Conservation (phyloP, 2,888 invertebrate genomes). For the Synanthedon tipuliformis region DNA sequence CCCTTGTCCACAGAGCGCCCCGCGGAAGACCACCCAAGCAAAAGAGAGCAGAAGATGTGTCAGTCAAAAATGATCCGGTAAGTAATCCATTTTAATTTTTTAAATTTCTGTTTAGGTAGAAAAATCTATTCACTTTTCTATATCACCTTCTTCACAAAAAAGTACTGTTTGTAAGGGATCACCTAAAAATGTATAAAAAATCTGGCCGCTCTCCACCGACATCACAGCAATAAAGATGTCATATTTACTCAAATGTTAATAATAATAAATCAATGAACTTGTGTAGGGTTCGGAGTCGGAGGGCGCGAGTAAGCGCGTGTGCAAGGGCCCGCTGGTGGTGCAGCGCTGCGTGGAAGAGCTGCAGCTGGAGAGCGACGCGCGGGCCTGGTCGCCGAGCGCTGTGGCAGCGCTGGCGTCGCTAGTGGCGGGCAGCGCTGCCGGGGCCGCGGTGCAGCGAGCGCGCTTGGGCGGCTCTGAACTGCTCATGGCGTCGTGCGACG, state of each 20-base stretch:
- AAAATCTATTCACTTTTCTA: too few relatives aligned
- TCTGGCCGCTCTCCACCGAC: too few relatives aligned
- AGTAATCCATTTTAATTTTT: slow-evolving; percentile 16
- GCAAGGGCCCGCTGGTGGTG: too few relatives aligned
- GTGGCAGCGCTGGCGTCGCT: slow-evolving; percentile 34
- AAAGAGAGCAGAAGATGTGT: slow-evolving; percentile 45
- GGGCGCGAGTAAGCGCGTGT: too few relatives aligned
- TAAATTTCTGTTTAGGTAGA: too few relatives aligned
- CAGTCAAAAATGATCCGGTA: slow-evolving; percentile 45
- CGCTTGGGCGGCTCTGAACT: slow-evolving; percentile 85
- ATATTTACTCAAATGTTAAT: background rate
- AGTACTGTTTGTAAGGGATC: too few relatives aligned
- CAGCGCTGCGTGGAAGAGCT: too few relatives aligned
- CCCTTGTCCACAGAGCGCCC: slow-evolving; percentile 16
- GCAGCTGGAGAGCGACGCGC: too few relatives aligned
- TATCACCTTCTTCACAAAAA: too few relatives aligned
- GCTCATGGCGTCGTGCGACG: slow-evolving; percentile 83
- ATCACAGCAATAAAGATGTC: too few relatives aligned
- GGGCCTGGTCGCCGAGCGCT: slow-evolving; percentile 28
- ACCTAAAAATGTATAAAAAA: too few relatives aligned
- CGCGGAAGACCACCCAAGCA: slow-evolving; percentile 58
- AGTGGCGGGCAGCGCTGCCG: slow-evolving; percentile 38
- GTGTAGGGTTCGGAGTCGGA: too few relatives aligned
- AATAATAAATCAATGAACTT: slow-evolving; percentile 68
- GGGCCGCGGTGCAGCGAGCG: slow-evolving; percentile 22